Evolutionary conservation across 2,888 invertebrate genomes (phyloP), one percentile per base, ranked within the genome.

Genomic region (Chrysodeixis includens): DNA sequence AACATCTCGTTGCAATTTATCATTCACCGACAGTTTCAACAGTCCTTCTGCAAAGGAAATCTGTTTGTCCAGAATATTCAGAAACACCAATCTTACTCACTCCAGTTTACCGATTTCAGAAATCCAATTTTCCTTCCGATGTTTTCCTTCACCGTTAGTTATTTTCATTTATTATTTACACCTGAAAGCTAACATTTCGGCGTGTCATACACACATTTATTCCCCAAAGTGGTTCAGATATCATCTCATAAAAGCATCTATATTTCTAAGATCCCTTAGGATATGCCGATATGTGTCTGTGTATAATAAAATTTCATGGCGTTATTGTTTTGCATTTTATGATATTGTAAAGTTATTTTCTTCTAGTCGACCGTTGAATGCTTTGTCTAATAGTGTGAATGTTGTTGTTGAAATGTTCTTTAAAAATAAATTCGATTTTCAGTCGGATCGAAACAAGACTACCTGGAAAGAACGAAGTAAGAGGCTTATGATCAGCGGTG

Each of bases 201-300:
- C 68, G 57, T 68, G 57, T 62, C 69, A 63, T 56, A 67, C 57
- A 26, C 46, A 60, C 59, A 58, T 54, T 58, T 69, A 76, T 64
- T 79, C 78, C 79, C 79, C 16, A 57, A 69, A 76, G 78, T 74
- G 71, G 65, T 55, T 78, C 69, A 64, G 51, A 69, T 78, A 78
- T 78, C 68, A 16, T 76, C 58, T 76, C 57, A 61, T 69, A 73
- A 73, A 76, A 69, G 74, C 69, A 66, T 74, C 70, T 69, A 65
- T 73, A 75, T 76, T 63, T 73, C 64, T 65, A 56, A 30, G 57
- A 52, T 71, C 78, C 65, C 79, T 5, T 0, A 32, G 65, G 78
- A 70, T 30, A n/a, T 40, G 30, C 56, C 60, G 46, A 44, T 44
- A 49, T 69, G 69, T 65, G 49, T 70, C 62, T 74, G 66, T 70